Evolutionary conservation across 2,888 invertebrate genomes (phyloP), one percentile per base, ranked within the genome.

Genomic region (Drosophila melanosoma): DNA sequence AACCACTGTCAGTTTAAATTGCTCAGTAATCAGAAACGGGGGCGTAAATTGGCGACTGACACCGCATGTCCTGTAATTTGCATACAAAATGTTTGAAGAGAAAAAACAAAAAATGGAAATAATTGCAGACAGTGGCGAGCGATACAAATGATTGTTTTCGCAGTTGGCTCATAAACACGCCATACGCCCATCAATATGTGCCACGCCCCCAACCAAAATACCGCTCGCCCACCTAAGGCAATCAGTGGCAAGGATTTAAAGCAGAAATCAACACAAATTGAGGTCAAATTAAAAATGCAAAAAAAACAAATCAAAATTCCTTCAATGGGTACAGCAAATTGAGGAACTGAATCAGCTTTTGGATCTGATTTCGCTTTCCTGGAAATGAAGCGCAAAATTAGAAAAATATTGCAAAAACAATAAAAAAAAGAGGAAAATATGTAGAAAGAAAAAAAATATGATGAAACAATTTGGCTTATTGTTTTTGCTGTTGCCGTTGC

Each of bases 341-440:
- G 40, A 35, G 32, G 56, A 58, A 73, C n/a, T 38, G 38, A 74
- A 52, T 63, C 56, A 75, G 15, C 45, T 45, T 15, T 8, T 45
- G 23, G 45, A 45, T 45, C 45, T 45, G 45, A 23, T 45, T 45
- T 45, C 23, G 23, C 45, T 75, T 71, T 64, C 51, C 38, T 66
- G 68, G 29, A 82, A 82, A 82, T 84, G 81, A 87, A 84, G 87
- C 80, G 87, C 69, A 76, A 87, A 89, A 87, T 87, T 89, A 85
- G 80, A 83, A 87, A 83, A 74, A 72, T 45, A 45, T 45, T 23
- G 23, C 2, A 73, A 67, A 58, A 3, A 54, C 49, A 73, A 53
- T 60, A 54, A 62, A 63, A 54, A 56, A 54, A 56, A 23, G 8
- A 23, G 8, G 8, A 45, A 45, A 45, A 23, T 15, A 23, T 45